phyloP scores from a whole-genome alignment of 2,797 vertebrate genomes.

The Cyclopterus lumpus region DNA sequence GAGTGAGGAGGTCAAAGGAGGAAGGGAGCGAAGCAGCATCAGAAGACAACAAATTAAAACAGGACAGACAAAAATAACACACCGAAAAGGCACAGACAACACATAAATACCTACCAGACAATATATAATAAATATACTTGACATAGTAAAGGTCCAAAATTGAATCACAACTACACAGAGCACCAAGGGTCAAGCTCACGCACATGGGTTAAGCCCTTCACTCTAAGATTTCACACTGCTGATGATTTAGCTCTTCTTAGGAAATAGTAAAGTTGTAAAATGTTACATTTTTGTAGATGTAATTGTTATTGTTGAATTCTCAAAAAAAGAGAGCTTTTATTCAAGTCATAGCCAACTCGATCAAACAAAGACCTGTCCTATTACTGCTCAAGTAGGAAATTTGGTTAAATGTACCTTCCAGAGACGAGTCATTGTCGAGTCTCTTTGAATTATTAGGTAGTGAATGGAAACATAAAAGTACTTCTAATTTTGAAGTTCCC shows the following conservation, averaged over 20 bases:
- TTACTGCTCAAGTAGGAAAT: too few species aligned
- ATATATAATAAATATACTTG: slow-evolving; percentile 44
- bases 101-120: slow-evolving; percentile 53
- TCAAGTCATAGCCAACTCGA: too few species aligned
- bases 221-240: background rate
- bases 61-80: slow-evolving; percentile 51
- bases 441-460: background rate
- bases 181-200: slow-evolving; percentile 20
- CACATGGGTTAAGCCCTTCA: slow-evolving; percentile 26
- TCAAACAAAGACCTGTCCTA: too few species aligned
- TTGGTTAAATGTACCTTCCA: too few species aligned
- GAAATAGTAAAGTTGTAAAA: background rate
- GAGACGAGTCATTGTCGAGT: background rate
- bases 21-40: slow-evolving; percentile 34
- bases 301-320: background rate
- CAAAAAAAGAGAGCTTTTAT: background rate
- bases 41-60: slow-evolving; percentile 50
- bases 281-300: background rate
- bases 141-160: slow-evolving; percentile 26
- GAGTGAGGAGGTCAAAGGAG: slow-evolving; percentile 45
- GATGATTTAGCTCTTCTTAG: background rate
- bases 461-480: background rate
- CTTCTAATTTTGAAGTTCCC: background rate
- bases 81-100: slow-evolving; percentile 60
- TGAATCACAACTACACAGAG: slow-evolving; percentile 46